These are phyloP conservation scores for Nineta flava DNA, from an alignment of 2,888 invertebrate genomes.

Conservation along the genomic window DNA sequence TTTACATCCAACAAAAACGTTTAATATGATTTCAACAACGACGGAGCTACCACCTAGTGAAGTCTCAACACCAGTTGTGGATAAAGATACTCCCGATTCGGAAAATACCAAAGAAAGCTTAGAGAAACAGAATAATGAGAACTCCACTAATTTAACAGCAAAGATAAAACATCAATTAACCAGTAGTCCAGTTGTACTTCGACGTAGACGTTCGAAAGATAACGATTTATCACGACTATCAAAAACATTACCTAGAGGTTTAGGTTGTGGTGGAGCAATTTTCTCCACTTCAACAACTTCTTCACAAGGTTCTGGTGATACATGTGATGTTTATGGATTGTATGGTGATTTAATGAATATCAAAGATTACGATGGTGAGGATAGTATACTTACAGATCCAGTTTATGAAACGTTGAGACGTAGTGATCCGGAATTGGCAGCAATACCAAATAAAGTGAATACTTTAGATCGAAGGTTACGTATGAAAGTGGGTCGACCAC, in stretches of 20 bases:
- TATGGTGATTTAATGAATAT: conserved; percentile 83
- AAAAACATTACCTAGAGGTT: conserved; percentile 63
- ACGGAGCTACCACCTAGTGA: conserved; percentile 16
- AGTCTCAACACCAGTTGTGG: conserved; percentile 17
- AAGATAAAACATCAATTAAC: conserved; percentile 43
- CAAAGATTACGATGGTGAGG: conserved; percentile 70
- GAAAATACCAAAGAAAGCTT: conserved; percentile 17
- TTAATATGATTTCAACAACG: conserved; percentile 15
- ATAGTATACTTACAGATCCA: conserved; percentile 50
- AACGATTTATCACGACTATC: conserved; percentile 46
- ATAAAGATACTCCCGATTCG: conserved; percentile 16
- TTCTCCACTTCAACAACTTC: conserved; percentile 38
- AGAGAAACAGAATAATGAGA: conserved; percentile 47
- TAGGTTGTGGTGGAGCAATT: conserved; percentile 40
- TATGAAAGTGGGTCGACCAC: conserved; percentile 67
- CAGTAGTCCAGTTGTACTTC: conserved; percentile 44
- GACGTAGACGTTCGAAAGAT: conserved; percentile 41
- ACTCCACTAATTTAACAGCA: conserved; percentile 34
- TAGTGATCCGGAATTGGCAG: conserved; percentile 71
- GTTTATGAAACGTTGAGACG: conserved; percentile 61
- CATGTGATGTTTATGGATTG: conserved; percentile 76
- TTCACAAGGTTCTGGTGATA: conserved; percentile 42
- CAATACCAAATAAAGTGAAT: conserved; percentile 67
- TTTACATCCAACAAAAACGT: conserved; percentile 43
- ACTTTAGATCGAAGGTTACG: conserved; percentile 64